A percentile compares a stretch with the other conserved stretches of the same genome.
These are phyloP conservation scores for Watsonalla binaria DNA, from an alignment of 2,888 invertebrate genomes.

Conservation along the genomic window DNA sequence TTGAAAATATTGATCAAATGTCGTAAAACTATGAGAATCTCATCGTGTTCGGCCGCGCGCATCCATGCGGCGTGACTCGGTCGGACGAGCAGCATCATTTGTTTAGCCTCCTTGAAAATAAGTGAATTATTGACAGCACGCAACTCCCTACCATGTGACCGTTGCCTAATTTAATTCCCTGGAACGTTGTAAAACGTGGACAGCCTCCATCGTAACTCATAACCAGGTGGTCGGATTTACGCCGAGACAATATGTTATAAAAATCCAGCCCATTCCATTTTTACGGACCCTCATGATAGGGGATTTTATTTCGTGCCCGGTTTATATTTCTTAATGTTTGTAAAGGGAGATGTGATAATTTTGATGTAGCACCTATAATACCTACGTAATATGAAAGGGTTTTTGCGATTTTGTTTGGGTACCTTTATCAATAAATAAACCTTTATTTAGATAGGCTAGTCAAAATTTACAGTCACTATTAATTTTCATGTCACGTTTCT, in stretches of 20 bases:
- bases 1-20: too few relatives aligned
- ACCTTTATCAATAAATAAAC: too few relatives aligned
- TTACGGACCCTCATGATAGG: slow-evolving; percentile 38
- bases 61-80: too few relatives aligned
- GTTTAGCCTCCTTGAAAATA: background rate
- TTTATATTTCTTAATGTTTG: slow-evolving; percentile 24
- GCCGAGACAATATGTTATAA: slow-evolving; percentile 58
- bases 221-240: slow-evolving; percentile 57
- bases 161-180: slow-evolving; percentile 41
- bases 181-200: slow-evolving; percentile 38
- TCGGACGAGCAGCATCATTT: background rate
- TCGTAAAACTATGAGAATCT: too few relatives aligned
- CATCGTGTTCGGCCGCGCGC: too few relatives aligned
- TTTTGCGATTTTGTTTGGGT: too few relatives aligned
- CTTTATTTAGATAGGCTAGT: too few relatives aligned
- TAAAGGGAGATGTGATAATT: slow-evolving; percentile 18
- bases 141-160: background rate
- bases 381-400: background rate
- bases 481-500: too few relatives aligned
- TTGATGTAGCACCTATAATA: slow-evolving; percentile 9
- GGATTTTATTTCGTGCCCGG: slow-evolving; percentile 31
- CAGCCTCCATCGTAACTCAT: slow-evolving; percentile 40
- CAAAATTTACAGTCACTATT: too few relatives aligned
- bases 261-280: slow-evolving; percentile 48
- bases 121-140: background rate